Conservation (phyloP, 2,888 invertebrate genomes). For the Sipunculus nudus region DNA sequence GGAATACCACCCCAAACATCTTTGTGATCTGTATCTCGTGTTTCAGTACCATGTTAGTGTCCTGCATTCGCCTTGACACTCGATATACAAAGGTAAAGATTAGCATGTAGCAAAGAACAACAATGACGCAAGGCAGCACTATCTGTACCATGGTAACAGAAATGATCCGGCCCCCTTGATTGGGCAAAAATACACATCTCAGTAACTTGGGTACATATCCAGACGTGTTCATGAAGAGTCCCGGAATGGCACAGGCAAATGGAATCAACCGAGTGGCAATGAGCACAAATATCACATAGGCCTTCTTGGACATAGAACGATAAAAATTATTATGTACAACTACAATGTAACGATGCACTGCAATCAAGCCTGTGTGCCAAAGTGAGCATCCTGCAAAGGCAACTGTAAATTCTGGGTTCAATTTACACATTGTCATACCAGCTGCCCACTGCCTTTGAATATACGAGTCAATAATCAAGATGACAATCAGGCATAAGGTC, state of each 20-base stretch:
- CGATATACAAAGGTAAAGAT: conserved; percentile 61
- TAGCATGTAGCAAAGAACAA: conserved; percentile 60
- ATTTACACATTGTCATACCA: conserved; percentile 55
- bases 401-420: conserved; percentile 59
- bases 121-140: conserved; percentile 61
- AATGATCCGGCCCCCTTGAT: conserved; percentile 55
- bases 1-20: conserved; percentile 64
- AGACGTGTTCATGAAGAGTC: conserved; percentile 56
- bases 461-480: conserved; percentile 58
- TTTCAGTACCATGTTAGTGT: conserved; percentile 51
- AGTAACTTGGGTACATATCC: conserved; percentile 58
- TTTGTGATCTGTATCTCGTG: conserved; percentile 65
- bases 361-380: conserved; percentile 63
- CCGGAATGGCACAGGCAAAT: conserved; percentile 54
- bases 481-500: conserved; percentile 56
- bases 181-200: conserved; percentile 56
- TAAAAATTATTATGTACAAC: conserved; percentile 61
- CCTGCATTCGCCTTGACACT: conserved; percentile 53
- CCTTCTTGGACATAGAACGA: conserved; percentile 59
- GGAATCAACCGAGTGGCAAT: conserved; percentile 59
- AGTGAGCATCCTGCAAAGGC: conserved; percentile 60
- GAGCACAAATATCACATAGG: conserved; percentile 59
- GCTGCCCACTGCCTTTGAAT: conserved; percentile 55
- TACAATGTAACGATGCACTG: conserved; percentile 61
- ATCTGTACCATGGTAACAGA: conserved; percentile 57